These are phyloP conservation scores for Hyphantria cunea DNA, from an alignment of 1,140 invertebrate species.

Conservation along the genomic window DNA sequence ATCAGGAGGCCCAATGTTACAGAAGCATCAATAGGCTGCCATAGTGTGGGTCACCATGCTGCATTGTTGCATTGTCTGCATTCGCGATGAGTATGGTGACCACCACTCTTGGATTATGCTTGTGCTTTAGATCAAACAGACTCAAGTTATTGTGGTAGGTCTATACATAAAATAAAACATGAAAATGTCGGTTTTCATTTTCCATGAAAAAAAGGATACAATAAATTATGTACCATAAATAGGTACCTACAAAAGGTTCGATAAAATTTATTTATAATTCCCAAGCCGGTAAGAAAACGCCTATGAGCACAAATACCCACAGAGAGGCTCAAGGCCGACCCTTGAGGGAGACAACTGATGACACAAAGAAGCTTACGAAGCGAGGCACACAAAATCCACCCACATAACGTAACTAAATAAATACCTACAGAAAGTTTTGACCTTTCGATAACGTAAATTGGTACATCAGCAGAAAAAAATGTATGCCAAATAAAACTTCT, in stretches of 20 bases:
- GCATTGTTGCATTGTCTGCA: no score
- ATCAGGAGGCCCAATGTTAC: no score
- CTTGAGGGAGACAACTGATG: constrained; percentile 22
- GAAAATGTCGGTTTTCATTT: no score
- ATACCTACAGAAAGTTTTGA: not conserved
- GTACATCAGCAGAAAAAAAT: no score
- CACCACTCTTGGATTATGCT: no score
- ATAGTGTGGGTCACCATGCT: no score
- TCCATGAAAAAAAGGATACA: not conserved
- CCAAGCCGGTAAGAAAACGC: constrained; percentile 1
- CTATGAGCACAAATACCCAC: constrained; percentile 8
- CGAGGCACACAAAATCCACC: constrained; percentile 4
- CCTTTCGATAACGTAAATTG: not conserved
- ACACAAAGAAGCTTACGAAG: constrained; percentile 12
- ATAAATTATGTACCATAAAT: constrained; percentile 5
- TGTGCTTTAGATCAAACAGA: no score
- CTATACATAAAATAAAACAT: no score
- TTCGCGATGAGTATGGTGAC: no score
- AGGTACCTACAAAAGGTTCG: not conserved
- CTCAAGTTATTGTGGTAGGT: no score
- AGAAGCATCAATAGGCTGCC: no score
- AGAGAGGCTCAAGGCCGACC: constrained; percentile 4
- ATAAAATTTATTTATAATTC: not conserved
- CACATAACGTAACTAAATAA: constrained; percentile 1
- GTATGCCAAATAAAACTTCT: no score